phyloP scores from a whole-genome alignment of 2,113 vertebrate species.

The Candoia aspera region DNA sequence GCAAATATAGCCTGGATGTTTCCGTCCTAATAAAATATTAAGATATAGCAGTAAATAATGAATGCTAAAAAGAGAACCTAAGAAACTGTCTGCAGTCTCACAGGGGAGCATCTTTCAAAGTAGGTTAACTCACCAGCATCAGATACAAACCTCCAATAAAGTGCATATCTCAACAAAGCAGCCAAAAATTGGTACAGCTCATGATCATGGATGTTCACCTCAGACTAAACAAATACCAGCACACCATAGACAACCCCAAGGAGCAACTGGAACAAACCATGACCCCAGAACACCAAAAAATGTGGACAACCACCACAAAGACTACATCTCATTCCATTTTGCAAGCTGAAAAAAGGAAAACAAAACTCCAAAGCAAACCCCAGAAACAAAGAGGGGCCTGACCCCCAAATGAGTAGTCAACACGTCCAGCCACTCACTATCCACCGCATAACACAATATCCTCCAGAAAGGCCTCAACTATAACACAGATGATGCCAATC shows the following conservation, averaged over 20 bases:
- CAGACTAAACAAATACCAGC: background rate
- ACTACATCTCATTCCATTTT: no score
- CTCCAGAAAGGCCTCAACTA: background rate
- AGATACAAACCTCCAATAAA: background rate
- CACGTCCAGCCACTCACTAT: background rate
- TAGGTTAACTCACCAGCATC: background rate
- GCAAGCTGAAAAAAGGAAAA: background rate
- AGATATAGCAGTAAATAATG: constrained; percentile 48
- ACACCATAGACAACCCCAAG: background rate
- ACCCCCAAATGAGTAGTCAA: background rate
- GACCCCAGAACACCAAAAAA: background rate
- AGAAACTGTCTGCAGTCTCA: constrained; percentile 21
- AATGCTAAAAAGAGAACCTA: background rate
- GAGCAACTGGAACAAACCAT: background rate
- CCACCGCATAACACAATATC: background rate
- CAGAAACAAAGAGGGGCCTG: background rate
- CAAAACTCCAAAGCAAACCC: background rate
- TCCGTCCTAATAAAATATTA: constrained; percentile 46
- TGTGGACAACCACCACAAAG: background rate
- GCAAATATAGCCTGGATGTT: background rate
- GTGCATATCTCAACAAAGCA: background rate
- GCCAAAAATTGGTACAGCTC: background rate
- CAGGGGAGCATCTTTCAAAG: background rate
- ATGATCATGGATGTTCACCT: background rate
- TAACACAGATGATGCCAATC: background rate